These are phyloP conservation scores for Rhegmatorhina hoffmannsi DNA, from an alignment of 2,113 vertebrate species.

Conservation along the genomic window DNA sequence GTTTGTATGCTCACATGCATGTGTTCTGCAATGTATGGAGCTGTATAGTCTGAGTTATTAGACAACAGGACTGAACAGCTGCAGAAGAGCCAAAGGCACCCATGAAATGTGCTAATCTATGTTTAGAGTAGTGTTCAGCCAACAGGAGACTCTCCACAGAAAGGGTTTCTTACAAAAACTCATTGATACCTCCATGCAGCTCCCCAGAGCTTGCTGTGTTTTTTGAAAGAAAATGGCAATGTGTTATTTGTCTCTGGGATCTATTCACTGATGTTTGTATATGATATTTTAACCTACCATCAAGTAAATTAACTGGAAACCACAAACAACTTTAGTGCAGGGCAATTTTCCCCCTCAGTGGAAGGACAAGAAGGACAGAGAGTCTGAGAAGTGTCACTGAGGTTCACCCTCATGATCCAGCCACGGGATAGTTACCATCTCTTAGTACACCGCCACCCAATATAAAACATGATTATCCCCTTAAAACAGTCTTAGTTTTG, in stretches of 20 bases:
- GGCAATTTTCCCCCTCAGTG: not conserved
- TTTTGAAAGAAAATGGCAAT: not conserved
- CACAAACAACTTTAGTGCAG: not conserved
- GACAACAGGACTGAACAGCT: not conserved
- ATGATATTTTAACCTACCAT: not conserved
- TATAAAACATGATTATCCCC: not conserved
- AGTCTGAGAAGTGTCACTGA: not conserved
- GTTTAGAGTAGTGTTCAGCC: not conserved
- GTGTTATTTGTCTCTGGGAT: not conserved
- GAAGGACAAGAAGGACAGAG: not conserved
- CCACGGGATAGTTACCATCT: too few relatives aligned
- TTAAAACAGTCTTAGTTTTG: not conserved
- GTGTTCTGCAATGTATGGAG: not conserved
- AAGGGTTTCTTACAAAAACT: not conserved
- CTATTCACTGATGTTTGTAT: not conserved
- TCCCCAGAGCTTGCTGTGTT: not conserved
- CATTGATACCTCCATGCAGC: rapidly evolving
- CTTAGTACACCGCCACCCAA: not conserved
- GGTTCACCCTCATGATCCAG: not conserved
- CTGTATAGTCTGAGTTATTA: not conserved
- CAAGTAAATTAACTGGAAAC: not conserved
- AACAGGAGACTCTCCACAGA: not conserved
- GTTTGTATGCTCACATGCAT: rapidly evolving
- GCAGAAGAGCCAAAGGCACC: not conserved
- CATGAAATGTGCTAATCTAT: not conserved